Base-by-base conservation (phyloP, 2,113 vertebrate genomes). In the Malurus melanocephalus region DNA sequence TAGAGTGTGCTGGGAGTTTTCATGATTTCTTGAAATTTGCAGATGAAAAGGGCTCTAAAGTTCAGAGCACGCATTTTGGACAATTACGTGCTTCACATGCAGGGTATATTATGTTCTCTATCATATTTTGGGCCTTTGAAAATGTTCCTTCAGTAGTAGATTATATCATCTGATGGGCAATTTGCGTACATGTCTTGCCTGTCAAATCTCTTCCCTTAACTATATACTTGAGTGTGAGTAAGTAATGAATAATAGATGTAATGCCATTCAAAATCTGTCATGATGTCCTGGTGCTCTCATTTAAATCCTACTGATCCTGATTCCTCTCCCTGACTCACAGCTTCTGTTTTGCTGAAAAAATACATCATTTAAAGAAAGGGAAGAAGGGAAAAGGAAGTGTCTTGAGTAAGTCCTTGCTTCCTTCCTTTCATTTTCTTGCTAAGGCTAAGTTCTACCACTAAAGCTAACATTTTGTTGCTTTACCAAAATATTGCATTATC, bases 171-270 rank as follows among this genome's bases (percentile, higher is more conserved):
- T 87, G 83, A 93, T 88, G 59, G 55, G 53, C 17, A 93, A 88
- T 94, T 95, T 96, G 77, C 6, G 19, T 93, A 59, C n/a, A 85
- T 74, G 46, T 72, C 82, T 55, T 96, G 59, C 68, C 51, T 94
- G 90, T 94, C 66, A 90, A 56, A 88, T 78, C 15, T 7, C 87
- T 95, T 91, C 49, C 51, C 32, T 80, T 94, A 94, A 88, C 69
- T 93, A 55, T 87, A 78, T 32, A 72, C 80, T 85, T 81, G 40
- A 88, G 93, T 94, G 87, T 74, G 74, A 94, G 61, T 87, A 71
- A 74, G 60, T 84, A 92, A 96, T 94, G 84, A 94, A 94, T 93
- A 93, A 89, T 93, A 94, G 52, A 96, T 95, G 80, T 86, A 94
- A 73, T 16, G 46, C 64, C 64, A 91, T 88, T 95, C 72, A 95